Percentiles rank a stretch among this genome's conserved stretches.
These are phyloP conservation scores for Campopleginae sp. DNA, from an alignment of 2,888 invertebrate species.

Conservation along the genomic window DNA sequence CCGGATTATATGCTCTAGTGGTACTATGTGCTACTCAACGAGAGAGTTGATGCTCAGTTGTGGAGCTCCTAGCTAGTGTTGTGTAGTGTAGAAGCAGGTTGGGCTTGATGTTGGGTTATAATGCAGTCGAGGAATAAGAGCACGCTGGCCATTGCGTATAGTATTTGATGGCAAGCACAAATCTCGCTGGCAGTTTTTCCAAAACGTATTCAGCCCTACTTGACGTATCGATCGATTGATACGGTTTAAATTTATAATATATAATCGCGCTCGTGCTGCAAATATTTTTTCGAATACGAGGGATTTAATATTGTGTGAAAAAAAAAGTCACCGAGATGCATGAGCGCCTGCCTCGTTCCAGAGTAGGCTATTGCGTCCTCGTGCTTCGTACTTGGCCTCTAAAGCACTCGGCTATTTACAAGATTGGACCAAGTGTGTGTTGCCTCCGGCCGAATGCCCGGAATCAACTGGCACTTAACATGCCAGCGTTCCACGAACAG, in stretches of 20 bases:
- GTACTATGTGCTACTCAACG: constrained; percentile 49
- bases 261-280: constrained; percentile 68
- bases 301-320: constrained; percentile 43
- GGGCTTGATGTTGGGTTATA: constrained; percentile 33
- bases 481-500: constrained; percentile 14
- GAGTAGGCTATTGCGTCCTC: constrained; percentile 37
- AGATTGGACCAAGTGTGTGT: constrained; percentile 51
- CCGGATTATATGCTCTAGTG: constrained; percentile 65
- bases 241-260: constrained; percentile 70
- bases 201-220: constrained; percentile 65
- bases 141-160: constrained; percentile 39
- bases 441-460: constrained; percentile 31
- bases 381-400: constrained; percentile 27
- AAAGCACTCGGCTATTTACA: constrained; percentile 38
- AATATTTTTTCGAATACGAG: constrained; percentile 59
- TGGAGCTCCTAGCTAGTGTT: constrained; percentile 35
- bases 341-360: constrained; percentile 35
- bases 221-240: constrained; percentile 67
- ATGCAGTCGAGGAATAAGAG: constrained; percentile 62
- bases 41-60: constrained; percentile 48
- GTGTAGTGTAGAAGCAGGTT: constrained; percentile 25
- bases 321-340: constrained; percentile 28
- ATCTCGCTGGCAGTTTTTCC: constrained; percentile 61
- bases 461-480: constrained; percentile 32
- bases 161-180: constrained; percentile 51